Evolutionary conservation across 2,888 invertebrate species (phyloP), one percentile per base, ranked within the genome.

Genomic region (Sialis lutaria): DNA sequence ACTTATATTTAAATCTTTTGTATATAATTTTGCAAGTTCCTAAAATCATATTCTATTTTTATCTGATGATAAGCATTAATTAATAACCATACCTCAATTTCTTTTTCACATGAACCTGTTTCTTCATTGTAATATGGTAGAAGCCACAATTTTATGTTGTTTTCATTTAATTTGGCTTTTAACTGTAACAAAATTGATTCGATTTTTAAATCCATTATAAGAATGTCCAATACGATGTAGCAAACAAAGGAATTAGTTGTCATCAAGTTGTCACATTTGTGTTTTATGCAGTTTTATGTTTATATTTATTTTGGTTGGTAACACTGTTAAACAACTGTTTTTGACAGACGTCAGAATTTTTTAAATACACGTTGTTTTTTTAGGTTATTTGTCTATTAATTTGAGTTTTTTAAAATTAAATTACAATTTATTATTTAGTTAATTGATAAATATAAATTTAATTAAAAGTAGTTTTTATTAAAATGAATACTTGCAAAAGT

Each of bases 141-240:
- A 54, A 80, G 68, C 87, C 88, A 88, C 49, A 88, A 62, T 59
- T 84, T 84, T 5, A 87, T 69, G 52, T 74, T 72, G 48, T 79
- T 76, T 47, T 68, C 65, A 53, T 83, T 81, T 34, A 88, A 64
- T 56, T 74, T 76, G 1, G 75, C 75, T 22, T 82, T 70, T 9
- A 84, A 66, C 65, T 75, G 76, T 43, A 79, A 74, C 10, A 79
- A 64, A 53, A 75, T 64, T 62, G 79, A 78, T 60, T 82, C 81
- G 51, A 58, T 60, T 57, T 60, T 55, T 34, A 60, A 52, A 44
- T 56, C 53, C 47, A 47, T 47, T 31, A 22, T 22, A 4, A 22
- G 2, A 22, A 22, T 22, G 22, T 22, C 22, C 22, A 22, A 22
- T 22, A 22, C 22, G 22, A 22, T 22, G 22, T 22, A 22, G 22